Conservation (phyloP, 2,113 vertebrate genomes). For the Mastomys coucha region DNA sequence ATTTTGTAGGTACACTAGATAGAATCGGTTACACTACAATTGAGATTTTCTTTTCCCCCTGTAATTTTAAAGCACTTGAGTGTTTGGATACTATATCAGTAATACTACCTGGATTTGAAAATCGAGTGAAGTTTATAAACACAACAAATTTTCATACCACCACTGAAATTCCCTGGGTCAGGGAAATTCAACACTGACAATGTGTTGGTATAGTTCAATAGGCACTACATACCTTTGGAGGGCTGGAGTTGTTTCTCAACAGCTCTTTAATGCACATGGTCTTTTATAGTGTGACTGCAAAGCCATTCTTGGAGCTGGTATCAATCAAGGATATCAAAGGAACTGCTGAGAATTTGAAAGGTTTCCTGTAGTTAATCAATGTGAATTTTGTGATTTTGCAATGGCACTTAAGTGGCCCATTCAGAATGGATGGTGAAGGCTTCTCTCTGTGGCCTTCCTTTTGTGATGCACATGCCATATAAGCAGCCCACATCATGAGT, state of each 20-base stretch:
- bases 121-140: slow-evolving; percentile 22
- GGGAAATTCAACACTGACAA: not conserved
- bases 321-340: not conserved
- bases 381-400: not conserved
- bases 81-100: not conserved
- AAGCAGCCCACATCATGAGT: not conserved
- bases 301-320: not conserved
- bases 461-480: not conserved
- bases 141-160: slow-evolving; percentile 9
- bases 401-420: not conserved
- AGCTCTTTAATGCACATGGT: not conserved
- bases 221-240: not conserved
- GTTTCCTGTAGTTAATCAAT: not conserved
- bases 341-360: not conserved
- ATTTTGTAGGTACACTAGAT: slow-evolving; percentile 41
- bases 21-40: slow-evolving; percentile 5
- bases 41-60: not conserved
- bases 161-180: slow-evolving; percentile 11
- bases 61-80: not conserved
- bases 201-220: not conserved
- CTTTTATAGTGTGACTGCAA: not conserved
- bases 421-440: not conserved
- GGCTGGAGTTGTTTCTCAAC: slow-evolving; percentile 1
- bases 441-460: not conserved
- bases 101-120: slow-evolving; percentile 49